phyloP scores from a whole-genome alignment of 2,797 vertebrate genomes.

The Silurus aristotelis region DNA sequence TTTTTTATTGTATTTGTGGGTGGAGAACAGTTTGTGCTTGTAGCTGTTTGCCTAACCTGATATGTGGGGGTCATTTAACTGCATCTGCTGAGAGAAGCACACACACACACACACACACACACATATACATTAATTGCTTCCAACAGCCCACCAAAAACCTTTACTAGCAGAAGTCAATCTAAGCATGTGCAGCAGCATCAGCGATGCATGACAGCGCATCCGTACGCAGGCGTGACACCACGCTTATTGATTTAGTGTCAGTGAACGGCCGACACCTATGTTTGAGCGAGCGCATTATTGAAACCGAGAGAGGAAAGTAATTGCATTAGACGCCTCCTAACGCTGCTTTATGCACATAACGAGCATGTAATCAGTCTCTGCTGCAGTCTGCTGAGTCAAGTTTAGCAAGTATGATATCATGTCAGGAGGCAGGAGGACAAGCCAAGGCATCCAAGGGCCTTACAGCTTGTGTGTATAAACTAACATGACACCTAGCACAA shows the following conservation, averaged over 20 bases:
- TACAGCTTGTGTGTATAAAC: conserved; percentile 12
- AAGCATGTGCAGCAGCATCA: conserved; percentile 31
- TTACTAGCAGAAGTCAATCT: conserved; percentile 44
- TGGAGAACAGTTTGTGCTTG: neutral
- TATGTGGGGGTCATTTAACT: conserved; percentile 45
- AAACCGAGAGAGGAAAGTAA: conserved; percentile 53
- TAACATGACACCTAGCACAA: neutral
- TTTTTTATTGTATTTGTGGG: conserved; percentile 24
- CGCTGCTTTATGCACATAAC: conserved; percentile 54
- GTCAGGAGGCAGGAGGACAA: conserved; percentile 38
- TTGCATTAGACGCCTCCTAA: conserved; percentile 60
- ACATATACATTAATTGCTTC: conserved; percentile 52
- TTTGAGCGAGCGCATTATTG: conserved; percentile 51
- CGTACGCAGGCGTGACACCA: conserved; percentile 28
- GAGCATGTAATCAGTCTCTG: conserved; percentile 53
- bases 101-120: conserved; percentile 16
- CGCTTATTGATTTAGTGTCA: conserved; percentile 56
- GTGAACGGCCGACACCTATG: conserved; percentile 34
- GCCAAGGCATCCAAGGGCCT: conserved; percentile 10
- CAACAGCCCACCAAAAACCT: conserved; percentile 48
- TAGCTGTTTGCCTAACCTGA: conserved; percentile 42
- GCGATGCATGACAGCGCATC: conserved; percentile 32
- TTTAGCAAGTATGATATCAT: conserved; percentile 47
- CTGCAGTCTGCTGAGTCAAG: conserved; percentile 54
- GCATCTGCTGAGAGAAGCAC: conserved; percentile 45